Percentiles rank a stretch among this genome's conserved stretches.
phyloP scores from a whole-genome alignment of 2,113 vertebrate species.

The Hydrolagus affinis region DNA sequence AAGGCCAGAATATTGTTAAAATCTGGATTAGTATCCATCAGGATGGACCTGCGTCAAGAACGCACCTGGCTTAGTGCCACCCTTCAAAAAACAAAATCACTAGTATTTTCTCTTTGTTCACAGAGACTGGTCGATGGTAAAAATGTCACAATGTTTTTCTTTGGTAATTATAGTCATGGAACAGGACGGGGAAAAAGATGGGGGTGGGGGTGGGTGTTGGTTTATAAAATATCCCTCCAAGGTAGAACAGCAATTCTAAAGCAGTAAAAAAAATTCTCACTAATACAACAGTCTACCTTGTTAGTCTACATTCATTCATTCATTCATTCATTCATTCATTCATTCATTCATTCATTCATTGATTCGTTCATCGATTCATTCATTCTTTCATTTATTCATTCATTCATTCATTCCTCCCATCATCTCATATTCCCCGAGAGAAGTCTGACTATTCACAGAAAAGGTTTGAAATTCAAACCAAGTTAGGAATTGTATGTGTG shows the following conservation, averaged over 20 bases:
- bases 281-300: no score
- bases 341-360: no score
- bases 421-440: neutral
- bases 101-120: conserved; percentile 92
- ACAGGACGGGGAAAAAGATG: neutral
- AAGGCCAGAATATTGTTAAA: conserved; percentile 60
- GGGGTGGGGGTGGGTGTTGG: neutral
- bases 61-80: conserved; percentile 49
- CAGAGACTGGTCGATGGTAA: neutral
- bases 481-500: neutral
- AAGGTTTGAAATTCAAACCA: neutral
- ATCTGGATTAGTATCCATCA: conserved; percentile 42
- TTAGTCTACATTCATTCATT: no score
- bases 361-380: no score
- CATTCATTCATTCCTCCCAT: no score
- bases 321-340: no score
- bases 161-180: neutral
- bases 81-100: conserved; percentile 53
- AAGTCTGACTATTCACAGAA: neutral
- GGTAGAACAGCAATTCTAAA: neutral
- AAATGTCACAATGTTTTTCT: neutral
- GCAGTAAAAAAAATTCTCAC: neutral
- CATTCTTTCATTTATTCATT: no score
- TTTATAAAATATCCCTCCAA: neutral
- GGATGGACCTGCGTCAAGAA: conserved; percentile 54